A percentile compares a stretch with the other conserved stretches of the same genome.
Conservation (phyloP, 2,888 invertebrate genomes). For the Cataglyphis albicans region DNA sequence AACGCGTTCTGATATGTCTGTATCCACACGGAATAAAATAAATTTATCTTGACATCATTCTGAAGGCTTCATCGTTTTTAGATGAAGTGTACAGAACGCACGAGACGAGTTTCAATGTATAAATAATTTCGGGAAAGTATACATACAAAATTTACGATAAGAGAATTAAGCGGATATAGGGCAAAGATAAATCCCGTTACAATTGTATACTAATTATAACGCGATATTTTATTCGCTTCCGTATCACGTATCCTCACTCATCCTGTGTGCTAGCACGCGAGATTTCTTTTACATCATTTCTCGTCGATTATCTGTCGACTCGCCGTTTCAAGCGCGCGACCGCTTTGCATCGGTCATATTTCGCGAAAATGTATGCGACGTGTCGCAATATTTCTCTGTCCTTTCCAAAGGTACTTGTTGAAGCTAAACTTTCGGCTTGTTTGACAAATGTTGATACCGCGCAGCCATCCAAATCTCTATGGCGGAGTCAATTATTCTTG, state of each 20-base stretch:
- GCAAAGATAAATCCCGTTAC: constrained; percentile 23
- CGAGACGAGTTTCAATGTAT: background rate
- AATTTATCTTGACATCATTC: constrained; percentile 5
- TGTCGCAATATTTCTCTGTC: constrained; percentile 73
- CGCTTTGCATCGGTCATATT: constrained; percentile 44
- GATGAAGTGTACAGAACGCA: background rate
- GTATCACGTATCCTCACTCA: background rate
- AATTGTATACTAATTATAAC: constrained; percentile 30
- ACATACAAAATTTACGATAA: background rate
- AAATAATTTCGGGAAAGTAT: constrained; percentile 14
- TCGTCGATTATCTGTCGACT: constrained; percentile 45
- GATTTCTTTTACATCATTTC: constrained; percentile 48
- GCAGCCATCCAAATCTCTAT: constrained; percentile 73
- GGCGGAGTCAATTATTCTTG: constrained; percentile 75
- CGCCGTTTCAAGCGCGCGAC: constrained; percentile 8
- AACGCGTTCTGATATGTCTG: constrained; percentile 2
- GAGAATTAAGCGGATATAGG: background rate
- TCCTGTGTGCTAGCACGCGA: background rate
- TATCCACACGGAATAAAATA: background rate
- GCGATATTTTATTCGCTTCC: constrained; percentile 22
- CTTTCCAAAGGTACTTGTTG: constrained; percentile 69
- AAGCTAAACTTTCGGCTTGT: constrained; percentile 68
- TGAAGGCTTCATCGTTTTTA: background rate
- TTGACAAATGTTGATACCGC: constrained; percentile 73
- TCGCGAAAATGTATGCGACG: constrained; percentile 55